Evolutionary conservation across 64 coral and sea anemone genomes (phyloP).

Genomic region (Acropora tenuis): DNA sequence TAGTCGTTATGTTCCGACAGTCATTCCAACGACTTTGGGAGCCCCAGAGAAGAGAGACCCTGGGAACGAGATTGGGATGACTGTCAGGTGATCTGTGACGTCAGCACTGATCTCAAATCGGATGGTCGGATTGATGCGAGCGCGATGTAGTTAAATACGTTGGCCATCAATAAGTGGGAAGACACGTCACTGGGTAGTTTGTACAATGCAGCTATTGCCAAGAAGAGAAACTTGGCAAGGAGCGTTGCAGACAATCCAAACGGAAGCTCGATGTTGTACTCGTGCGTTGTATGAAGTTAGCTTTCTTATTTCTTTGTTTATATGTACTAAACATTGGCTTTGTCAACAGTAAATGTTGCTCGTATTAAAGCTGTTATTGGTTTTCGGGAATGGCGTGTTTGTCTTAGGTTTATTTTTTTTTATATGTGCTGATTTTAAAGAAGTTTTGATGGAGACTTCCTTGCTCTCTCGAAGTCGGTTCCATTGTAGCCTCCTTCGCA

Average conservation of each 20-base stretch:
- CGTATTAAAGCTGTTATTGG: slow-evolving; percentile 6
- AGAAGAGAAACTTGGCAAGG: too few species aligned
- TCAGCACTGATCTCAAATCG: too few species aligned
- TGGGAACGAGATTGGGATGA: too few species aligned
- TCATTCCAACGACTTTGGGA: too few species aligned
- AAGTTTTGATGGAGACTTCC: slow-evolving; percentile 12
- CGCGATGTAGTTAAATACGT: slow-evolving; percentile 2
- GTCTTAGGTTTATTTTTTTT: neutral
- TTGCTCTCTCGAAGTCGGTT: slow-evolving; percentile 25
- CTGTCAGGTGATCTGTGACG: too few species aligned
- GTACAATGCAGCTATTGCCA: neutral
- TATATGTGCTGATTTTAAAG: slow-evolving; percentile 3
- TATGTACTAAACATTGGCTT: slow-evolving; percentile 20
- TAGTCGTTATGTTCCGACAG: too few species aligned
- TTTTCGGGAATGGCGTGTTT: neutral
- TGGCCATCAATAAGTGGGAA: slow-evolving; percentile 7
- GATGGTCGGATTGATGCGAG: neutral
- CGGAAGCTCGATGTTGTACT: slow-evolving; percentile 17
- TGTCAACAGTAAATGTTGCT: slow-evolving; percentile 12
- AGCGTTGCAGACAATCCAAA: too few species aligned
- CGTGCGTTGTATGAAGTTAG: slow-evolving; percentile 5
- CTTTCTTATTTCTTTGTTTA: neutral
- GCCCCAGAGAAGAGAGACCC: too few species aligned
- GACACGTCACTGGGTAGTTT: slow-evolving; percentile 5
- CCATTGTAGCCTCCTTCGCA: too few species aligned